These are phyloP conservation scores for Scaeva pyrastri DNA, from an alignment of 2,888 invertebrate species.

Conservation along the genomic window DNA sequence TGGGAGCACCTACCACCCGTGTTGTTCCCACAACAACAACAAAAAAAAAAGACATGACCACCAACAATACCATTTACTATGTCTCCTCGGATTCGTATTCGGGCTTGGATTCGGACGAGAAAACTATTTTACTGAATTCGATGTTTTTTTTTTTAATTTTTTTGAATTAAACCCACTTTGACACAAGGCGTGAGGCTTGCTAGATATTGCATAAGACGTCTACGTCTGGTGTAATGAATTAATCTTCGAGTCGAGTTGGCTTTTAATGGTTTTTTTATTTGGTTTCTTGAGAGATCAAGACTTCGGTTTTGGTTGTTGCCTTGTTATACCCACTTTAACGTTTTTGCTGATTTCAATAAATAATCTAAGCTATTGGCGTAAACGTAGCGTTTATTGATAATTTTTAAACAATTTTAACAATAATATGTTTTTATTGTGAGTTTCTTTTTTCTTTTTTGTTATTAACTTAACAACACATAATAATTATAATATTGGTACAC, in stretches of 20 bases:
- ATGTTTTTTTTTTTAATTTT: neutral
- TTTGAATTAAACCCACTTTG: slow-evolving; percentile 35
- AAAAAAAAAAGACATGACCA: slow-evolving; percentile 23
- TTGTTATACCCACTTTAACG: neutral
- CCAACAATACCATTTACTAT: slow-evolving; percentile 11
- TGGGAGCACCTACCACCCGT: slow-evolving; percentile 25
- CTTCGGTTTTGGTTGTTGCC: neutral
- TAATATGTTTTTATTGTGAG: neutral
- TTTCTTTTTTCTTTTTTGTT: neutral
- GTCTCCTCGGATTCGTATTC: slow-evolving; percentile 10
- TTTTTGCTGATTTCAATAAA: neutral
- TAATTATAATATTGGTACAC: slow-evolving; percentile 26
- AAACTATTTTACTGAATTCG: slow-evolving; percentile 19
- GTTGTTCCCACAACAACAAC: slow-evolving; percentile 26
- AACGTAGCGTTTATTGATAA: slow-evolving; percentile 27
- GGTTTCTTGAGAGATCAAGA: slow-evolving; percentile 10
- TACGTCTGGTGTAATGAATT: slow-evolving; percentile 38
- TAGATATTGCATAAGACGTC: slow-evolving; percentile 39
- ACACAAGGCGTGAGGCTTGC: slow-evolving; percentile 49
- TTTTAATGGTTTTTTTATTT: neutral
- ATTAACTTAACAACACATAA: slow-evolving; percentile 20
- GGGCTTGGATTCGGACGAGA: slow-evolving; percentile 1
- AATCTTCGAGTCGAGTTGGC: slow-evolving; percentile 14
- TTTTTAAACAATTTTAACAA: slow-evolving; percentile 2
- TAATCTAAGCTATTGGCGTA: neutral